These are phyloP conservation scores for Oreotrochilus melanogaster DNA, from an alignment of 2,113 vertebrate species.

Conservation along the genomic window DNA sequence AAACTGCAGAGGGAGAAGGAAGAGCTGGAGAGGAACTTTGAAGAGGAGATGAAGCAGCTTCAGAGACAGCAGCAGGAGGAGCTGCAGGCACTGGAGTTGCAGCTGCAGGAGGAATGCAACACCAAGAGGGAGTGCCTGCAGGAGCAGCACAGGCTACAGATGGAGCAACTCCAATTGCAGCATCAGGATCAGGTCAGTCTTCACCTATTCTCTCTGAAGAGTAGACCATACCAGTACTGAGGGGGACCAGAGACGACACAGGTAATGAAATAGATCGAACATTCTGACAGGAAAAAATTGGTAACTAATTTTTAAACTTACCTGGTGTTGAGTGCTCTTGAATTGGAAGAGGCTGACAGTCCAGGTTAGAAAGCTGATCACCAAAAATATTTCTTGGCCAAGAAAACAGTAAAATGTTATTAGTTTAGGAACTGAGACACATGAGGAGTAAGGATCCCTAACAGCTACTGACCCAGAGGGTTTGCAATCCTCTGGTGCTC, in stretches of 20 bases:
- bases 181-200: slow-evolving; percentile 86
- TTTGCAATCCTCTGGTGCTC: neutral
- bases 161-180: slow-evolving; percentile 63
- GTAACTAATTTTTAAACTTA: neutral
- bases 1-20: slow-evolving; percentile 90
- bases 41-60: slow-evolving; percentile 84
- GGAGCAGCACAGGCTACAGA: slow-evolving; percentile 76
- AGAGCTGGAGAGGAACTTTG: slow-evolving; percentile 85
- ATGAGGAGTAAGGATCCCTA: neutral
- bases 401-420: neutral
- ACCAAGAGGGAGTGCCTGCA: slow-evolving; percentile 76
- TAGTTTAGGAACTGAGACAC: neutral
- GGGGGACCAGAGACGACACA: neutral
- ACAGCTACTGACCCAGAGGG: neutral
- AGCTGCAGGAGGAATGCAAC: slow-evolving; percentile 79
- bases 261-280: neutral
- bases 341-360: neutral
- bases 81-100: slow-evolving; percentile 83
- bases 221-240: neutral
- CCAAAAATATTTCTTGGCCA: neutral
- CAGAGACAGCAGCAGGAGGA: slow-evolving; percentile 84
- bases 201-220: neutral
- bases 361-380: neutral
- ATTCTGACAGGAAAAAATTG: neutral
- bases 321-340: fast-evolving